Percentiles rank a stretch among this genome's conserved stretches.
These are phyloP conservation scores for Scolopax mira DNA, from an alignment of 2,113 vertebrate species.

Conservation along the genomic window DNA sequence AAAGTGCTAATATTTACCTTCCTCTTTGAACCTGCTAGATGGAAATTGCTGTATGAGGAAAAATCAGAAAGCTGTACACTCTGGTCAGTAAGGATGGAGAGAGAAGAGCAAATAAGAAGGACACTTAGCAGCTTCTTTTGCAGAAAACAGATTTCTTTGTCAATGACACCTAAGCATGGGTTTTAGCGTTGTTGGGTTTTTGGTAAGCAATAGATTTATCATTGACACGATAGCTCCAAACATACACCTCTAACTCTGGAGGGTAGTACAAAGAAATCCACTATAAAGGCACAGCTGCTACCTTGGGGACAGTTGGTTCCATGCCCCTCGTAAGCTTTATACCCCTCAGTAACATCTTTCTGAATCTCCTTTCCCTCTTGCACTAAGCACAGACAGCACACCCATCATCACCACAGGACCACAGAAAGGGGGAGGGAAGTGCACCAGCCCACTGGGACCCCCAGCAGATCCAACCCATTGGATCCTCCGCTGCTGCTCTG, in stretches of 20 bases:
- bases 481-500: neutral
- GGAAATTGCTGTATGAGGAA: neutral
- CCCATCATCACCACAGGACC: neutral
- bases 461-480: neutral
- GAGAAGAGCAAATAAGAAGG: neutral
- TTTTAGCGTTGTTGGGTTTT: neutral
- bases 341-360: neutral
- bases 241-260: neutral
- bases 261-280: neutral
- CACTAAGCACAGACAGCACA: fast-evolving
- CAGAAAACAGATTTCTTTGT: neutral
- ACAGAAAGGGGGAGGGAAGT: neutral
- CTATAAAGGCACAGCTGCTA: neutral
- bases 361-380: neutral
- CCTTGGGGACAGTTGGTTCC: neutral
- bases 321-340: neutral
- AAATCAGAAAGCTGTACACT: neutral
- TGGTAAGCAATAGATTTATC: neutral
- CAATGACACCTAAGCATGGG: neutral
- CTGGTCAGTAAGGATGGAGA: neutral
- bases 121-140: neutral
- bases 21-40: neutral
- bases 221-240: neutral
- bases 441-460: neutral
- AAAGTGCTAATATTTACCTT: neutral